Evolutionary conservation across 2,888 invertebrate species (phyloP).

Genomic region (Phasia obesa): DNA sequence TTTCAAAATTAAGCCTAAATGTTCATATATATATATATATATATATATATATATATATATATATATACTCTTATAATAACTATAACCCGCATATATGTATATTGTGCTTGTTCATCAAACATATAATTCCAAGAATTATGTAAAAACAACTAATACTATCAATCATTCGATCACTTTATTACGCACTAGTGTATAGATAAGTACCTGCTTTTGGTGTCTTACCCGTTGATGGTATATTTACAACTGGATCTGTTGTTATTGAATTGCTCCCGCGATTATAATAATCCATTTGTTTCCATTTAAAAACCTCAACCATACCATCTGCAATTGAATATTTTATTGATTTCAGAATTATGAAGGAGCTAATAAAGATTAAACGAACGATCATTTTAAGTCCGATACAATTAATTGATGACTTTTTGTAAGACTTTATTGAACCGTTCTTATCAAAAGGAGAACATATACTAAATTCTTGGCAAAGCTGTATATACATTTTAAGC

Average conservation of each 20-base stretch:
- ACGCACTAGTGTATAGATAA: neutral
- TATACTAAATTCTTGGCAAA: constrained; percentile 29
- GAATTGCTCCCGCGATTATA: constrained; percentile 75
- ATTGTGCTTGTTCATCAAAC: too few species aligned
- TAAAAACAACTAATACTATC: too few species aligned
- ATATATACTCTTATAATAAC: too few species aligned
- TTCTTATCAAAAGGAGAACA: constrained; percentile 13
- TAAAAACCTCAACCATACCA: constrained; percentile 79
- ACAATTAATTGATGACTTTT: neutral
- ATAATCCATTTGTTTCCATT: constrained; percentile 81
- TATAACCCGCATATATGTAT: too few species aligned
- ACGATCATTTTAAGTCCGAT: constrained; percentile 45
- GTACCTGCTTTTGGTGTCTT: constrained; percentile 26
- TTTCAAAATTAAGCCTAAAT: too few species aligned
- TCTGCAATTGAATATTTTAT: constrained; percentile 67
- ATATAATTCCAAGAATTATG: too few species aligned
- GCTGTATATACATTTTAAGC: constrained; percentile 9
- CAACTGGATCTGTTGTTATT: neutral
- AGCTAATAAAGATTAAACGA: constrained; percentile 14
- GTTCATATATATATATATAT: too few species aligned
- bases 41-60: too few species aligned
- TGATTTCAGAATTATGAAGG: constrained; percentile 8
- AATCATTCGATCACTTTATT: neutral
- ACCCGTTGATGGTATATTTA: constrained; percentile 28
- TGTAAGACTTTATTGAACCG: neutral